Evolutionary conservation across 53 echinoderm and acorn worm species (phyloP), one percentile per base, ranked within the genome.

Genomic region (Holothuria scabra): DNA sequence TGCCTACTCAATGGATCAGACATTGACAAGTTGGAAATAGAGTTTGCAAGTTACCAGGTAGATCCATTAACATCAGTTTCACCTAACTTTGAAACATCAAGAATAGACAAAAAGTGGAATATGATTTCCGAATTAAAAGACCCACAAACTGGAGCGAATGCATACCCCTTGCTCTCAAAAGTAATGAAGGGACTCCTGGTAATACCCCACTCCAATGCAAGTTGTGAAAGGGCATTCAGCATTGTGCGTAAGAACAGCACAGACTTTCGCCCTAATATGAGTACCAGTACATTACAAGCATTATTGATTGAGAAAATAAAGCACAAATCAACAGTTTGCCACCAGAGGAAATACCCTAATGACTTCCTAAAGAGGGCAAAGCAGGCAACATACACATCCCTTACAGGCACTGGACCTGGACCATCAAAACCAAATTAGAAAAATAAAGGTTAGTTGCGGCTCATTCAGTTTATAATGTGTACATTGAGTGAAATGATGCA

Each of bases 101-200:
- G 68, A 89, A 48, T 89, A 19, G 84, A 88, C 25, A 76, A 46
- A 56, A n/a, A 84, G 59, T 84, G 88, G 88, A 57, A 88, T 66
- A 57, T 14, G 4, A 88, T 88, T 34, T 83, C 84, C 5, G 55
- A 76, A 7, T 18, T 88, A 41, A 48, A 66, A 84, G 84, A 84
- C 67, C 57, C 84, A 46, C 67, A 48, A 33, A 84, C 55, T 84
- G 69, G 84, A 48, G 84, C 24, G 35, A 35, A 35, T 8, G 69
- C 14, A 23, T 84, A 71, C 25, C 72, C 84, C 23, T 49, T 58
- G 19, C 35, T 84, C 56, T 49, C 58, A 13, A 84, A 84, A 84
- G 72, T 84, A 9, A 84, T 84, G 84, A 84, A 84, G 72, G 84
- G 71, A 56, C 67, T 84, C 71, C 55, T 84, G 56, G 84, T 70